phyloP scores from a whole-genome alignment of 2,888 invertebrate species.

The Eupithecia abbreviata region DNA sequence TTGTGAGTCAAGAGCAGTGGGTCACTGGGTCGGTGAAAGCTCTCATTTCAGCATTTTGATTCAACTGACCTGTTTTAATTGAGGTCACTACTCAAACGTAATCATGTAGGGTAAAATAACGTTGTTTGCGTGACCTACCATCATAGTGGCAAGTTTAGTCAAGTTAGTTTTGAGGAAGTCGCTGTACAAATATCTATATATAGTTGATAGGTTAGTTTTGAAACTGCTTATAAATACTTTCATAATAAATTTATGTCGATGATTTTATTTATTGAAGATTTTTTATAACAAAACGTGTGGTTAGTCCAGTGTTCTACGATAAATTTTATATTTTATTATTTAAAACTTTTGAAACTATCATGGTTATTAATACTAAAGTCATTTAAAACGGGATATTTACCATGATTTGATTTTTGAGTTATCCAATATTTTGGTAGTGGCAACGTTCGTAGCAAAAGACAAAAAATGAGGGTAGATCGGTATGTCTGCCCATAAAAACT shows the following conservation, averaged over 20 bases:
- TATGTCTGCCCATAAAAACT: no score
- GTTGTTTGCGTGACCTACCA: background rate
- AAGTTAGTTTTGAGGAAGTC: background rate
- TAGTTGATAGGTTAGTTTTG: background rate
- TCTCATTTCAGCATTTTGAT: slow-evolving; percentile 31
- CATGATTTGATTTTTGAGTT: no score
- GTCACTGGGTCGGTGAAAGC: slow-evolving; percentile 75
- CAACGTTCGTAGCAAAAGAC: no score
- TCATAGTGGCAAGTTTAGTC: background rate
- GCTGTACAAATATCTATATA: background rate
- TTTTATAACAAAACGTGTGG: background rate
- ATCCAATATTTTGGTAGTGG: no score
- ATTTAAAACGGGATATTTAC: no score
- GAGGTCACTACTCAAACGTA: background rate
- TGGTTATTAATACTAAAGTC: no score
- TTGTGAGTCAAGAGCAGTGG: slow-evolving; percentile 78
- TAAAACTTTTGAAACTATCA: no score
- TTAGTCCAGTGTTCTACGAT: no score
- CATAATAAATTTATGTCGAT: background rate
- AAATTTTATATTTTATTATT: no score
- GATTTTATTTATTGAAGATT: background rate
- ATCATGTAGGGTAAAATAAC: background rate
- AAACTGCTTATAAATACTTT: background rate
- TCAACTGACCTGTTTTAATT: slow-evolving; percentile 26
- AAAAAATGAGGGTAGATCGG: no score